These are phyloP conservation scores for Takifugu rubripes DNA, from an alignment of 2,797 vertebrate genomes.

Conservation along the genomic window DNA sequence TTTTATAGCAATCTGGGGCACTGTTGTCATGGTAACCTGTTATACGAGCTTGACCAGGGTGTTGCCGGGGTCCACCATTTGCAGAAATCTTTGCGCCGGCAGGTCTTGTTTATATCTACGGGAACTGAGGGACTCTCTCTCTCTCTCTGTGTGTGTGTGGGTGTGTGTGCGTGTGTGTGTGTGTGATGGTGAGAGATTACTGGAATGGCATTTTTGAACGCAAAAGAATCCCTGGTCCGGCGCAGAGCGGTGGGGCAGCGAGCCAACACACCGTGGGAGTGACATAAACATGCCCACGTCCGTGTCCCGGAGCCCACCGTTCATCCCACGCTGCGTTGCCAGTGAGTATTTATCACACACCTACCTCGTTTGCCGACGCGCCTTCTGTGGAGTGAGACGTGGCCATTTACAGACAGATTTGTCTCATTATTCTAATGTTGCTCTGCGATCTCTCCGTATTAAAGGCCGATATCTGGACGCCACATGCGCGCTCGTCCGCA, in stretches of 20 bases:
- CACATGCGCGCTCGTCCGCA: constrained; percentile 29
- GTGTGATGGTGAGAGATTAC: neutral
- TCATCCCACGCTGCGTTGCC: neutral
- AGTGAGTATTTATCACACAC: constrained; percentile 9
- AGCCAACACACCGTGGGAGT: neutral
- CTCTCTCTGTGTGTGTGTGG: neutral
- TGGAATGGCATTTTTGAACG: constrained; percentile 16
- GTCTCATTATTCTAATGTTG: constrained; percentile 1
- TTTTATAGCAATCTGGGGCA: constrained; percentile 69
- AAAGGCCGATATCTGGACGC: constrained; percentile 7
- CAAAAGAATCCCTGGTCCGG: neutral
- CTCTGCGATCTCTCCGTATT: neutral
- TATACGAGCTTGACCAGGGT: constrained; percentile 65
- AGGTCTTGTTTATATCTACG: constrained; percentile 60
- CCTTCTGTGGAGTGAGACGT: neutral
- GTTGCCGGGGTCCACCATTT: constrained; percentile 36
- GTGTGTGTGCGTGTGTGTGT: constrained; percentile 2
- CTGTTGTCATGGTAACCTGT: constrained; percentile 72
- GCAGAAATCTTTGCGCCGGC: constrained; percentile 20
- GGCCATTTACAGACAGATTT: constrained; percentile 1
- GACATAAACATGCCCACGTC: neutral
- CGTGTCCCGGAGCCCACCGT: neutral
- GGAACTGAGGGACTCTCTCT: neutral
- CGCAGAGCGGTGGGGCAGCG: neutral
- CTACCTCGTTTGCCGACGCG: neutral